These are phyloP conservation scores for Falco rusticolus DNA, from an alignment of 2,797 vertebrate genomes.

Conservation along the genomic window DNA sequence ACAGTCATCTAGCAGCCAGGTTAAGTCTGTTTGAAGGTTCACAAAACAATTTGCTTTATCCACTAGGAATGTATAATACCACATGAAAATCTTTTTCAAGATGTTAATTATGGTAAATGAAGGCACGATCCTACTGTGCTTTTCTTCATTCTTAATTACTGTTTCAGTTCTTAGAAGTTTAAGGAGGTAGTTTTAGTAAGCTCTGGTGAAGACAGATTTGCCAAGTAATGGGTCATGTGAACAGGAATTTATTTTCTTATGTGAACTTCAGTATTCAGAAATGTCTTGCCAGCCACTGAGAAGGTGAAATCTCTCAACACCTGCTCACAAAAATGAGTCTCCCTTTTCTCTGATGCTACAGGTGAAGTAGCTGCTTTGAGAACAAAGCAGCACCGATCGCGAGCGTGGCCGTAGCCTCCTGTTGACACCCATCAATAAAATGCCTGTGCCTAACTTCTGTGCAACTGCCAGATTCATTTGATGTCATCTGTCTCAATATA, in stretches of 20 bases:
- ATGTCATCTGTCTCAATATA: background rate
- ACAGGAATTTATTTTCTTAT: background rate
- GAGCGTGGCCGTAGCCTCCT: background rate
- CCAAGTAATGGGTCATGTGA: background rate
- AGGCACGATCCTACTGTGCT: background rate
- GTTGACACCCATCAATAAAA: background rate
- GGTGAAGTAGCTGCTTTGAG: background rate
- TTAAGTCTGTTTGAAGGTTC: constrained; percentile 30
- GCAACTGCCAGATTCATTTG: background rate
- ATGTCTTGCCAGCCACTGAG: background rate
- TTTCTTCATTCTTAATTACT: background rate
- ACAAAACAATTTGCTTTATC: background rate
- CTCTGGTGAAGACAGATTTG: background rate
- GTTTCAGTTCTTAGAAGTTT: background rate
- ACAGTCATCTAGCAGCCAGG: background rate
- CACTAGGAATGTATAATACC: background rate
- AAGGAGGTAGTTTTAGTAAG: background rate
- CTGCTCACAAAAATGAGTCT: background rate
- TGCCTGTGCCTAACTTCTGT: background rate
- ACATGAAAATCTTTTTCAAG: background rate
- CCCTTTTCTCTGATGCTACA: background rate
- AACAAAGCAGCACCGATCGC: background rate
- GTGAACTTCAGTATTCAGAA: background rate
- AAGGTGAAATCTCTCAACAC: background rate
- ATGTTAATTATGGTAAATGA: background rate